Evolutionary conservation across 2,888 invertebrate species (phyloP), one percentile per base, ranked within the genome.

Genomic region (Agrotis exclamationis): DNA sequence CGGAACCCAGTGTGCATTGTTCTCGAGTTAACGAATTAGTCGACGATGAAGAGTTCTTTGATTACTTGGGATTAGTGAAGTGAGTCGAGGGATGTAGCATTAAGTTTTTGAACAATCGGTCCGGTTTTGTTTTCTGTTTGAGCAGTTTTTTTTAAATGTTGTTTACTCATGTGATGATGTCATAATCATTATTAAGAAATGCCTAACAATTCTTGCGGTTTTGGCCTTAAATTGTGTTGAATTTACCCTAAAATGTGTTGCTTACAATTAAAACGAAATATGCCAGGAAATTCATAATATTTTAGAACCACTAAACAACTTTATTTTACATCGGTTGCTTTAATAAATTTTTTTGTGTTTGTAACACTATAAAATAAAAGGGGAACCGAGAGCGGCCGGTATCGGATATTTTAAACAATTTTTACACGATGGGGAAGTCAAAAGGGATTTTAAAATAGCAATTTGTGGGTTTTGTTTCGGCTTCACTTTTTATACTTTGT

Each of bases 21-120:
- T 84, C 70, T 77, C 63, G 68, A 78, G 74, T 77, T 80, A 69
- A 65, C 70, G 70, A 80, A 70, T 72, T 83, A 73, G 50, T 60
- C 54, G 33, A 28, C 56, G 65, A 69, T 70, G 62, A 56, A 60
- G 68, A 77, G 53, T 67, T 70, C 54, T 60, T 75, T 50, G 54
- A 66, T 77, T 59, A 59, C 11, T 69, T 79, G 16, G 24, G 44
- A 63, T 67, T 59, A 45, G 51, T 63, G 28, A 6, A 39, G 50
- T 53, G 33, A 39, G 39, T 39, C 39, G 11, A 2, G 7, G 22
- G 14, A 22, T 48, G 7, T 47, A 22, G 20, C 13, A 57, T 14
- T 6, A 18, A 20, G 13, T 39, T 72, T 71, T 57, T 50, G 11
- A 33, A 48, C 3, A 48, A 39, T 5, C 3, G 22, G 11, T 11